Evolutionary conservation across 1,140 invertebrate species (phyloP), one percentile per base, ranked within the genome.

Genomic region (Maniola jurtina): DNA sequence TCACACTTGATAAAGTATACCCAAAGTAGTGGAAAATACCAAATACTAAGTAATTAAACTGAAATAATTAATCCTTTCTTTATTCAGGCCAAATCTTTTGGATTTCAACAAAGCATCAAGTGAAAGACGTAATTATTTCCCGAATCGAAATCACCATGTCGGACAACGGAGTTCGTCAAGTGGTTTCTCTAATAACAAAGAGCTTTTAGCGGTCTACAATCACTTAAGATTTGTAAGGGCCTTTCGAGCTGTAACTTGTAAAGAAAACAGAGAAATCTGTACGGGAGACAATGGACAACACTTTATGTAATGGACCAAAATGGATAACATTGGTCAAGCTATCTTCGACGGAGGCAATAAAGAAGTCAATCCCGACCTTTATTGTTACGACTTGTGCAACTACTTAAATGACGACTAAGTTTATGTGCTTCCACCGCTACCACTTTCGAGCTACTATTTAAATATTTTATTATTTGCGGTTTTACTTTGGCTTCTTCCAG

Each of bases 301-400:
- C 81, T 88, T 86, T 87, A 79, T 72, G 84, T 86, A 86, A 87
- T 87, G 84, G 84, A 70, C 77, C 71, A 76, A 80, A 83, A 80
- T 74, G 81, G 84, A 87, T 82, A 88, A 76, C 78, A 66, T 68
- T 72, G 79, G 67, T 73, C 69, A 74, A 77, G 75, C 83, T 89
- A 89, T 87, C 86, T 82, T 67, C 78, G 70, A 77, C 71, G 75
- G 70, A 68, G 75, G 80, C 71, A 81, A 87, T 87, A 87, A 89
- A 89, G 78, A 84, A 84, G 78, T 87, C 84, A 80, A 80, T 78
- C 70, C 70, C 61, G 67, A 75, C 71, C 75, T 81, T 80, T 79
- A 83, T 77, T 80, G 75, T 76, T 65, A 76, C 72, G 68, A 75
- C 77, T 84, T 80, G 76, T 77, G 73, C 76, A 76, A 81, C 77